These are phyloP conservation scores for Alligator mississippiensis DNA, from an alignment of 2,113 vertebrate species.

Conservation along the genomic window DNA sequence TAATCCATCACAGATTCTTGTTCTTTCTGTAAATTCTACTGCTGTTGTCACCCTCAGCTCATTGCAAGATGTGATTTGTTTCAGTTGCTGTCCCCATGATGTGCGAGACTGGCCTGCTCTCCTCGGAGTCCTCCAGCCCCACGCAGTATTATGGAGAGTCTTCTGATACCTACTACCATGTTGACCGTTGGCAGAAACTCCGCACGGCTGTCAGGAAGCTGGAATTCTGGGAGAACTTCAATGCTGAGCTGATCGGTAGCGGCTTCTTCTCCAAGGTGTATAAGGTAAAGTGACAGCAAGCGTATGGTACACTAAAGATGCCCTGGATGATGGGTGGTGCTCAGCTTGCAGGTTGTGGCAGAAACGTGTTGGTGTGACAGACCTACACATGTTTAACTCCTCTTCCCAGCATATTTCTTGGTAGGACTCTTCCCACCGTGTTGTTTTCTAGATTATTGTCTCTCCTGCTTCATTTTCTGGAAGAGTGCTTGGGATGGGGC, in stretches of 20 bases:
- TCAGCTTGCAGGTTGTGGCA: neutral
- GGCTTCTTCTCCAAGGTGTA: slow-evolving; percentile 92
- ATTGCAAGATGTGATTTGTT: neutral
- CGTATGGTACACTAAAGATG: too few species aligned
- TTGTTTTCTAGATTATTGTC: neutral
- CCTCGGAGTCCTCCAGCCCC: slow-evolving; percentile 18
- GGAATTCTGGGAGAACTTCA: slow-evolving; percentile 92
- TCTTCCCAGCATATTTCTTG: neutral
- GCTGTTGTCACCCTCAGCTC: neutral
- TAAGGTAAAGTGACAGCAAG: slow-evolving; percentile 77
- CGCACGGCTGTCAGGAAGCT: slow-evolving; percentile 87
- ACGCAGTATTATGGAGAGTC: slow-evolving; percentile 71
- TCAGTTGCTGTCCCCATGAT: slow-evolving; percentile 27
- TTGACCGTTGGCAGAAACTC: slow-evolving; percentile 88
- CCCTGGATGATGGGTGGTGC: neutral
- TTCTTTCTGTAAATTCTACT: neutral
- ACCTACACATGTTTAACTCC: too few species aligned
- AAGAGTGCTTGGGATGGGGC: neutral
- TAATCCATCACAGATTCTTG: neutral
- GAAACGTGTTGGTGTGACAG: neutral
- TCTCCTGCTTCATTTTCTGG: neutral
- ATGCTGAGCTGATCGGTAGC: slow-evolving; percentile 83
- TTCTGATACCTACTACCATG: slow-evolving; percentile 82
- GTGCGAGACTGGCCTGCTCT: slow-evolving; percentile 49
- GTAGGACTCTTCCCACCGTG: neutral